These are phyloP conservation scores for Baryphthengus martii DNA, from an alignment of 2,113 vertebrate genomes.

Conservation along the genomic window DNA sequence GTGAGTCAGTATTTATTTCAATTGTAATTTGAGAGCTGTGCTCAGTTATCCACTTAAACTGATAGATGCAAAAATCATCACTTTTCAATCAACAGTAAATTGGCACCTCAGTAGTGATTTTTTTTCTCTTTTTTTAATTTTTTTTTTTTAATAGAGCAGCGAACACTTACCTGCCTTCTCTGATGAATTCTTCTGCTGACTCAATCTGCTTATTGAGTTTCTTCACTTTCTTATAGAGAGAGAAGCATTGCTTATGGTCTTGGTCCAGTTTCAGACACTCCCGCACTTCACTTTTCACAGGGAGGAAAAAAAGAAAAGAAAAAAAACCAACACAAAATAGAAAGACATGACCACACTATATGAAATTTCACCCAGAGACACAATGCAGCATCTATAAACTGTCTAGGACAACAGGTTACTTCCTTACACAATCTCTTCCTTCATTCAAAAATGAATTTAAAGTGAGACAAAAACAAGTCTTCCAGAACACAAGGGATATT, in stretches of 20 bases:
- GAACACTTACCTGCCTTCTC: slow-evolving; percentile 84
- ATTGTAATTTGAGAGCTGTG: slow-evolving; percentile 3
- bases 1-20: slow-evolving; percentile 38
- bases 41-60: slow-evolving; percentile 23
- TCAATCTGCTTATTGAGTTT: slow-evolving; percentile 94
- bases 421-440: not conserved
- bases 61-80: slow-evolving; percentile 21
- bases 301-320: not conserved
- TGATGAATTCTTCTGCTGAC: slow-evolving; percentile 89
- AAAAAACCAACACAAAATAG: not conserved
- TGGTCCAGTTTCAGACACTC: slow-evolving; percentile 97
- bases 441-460: not conserved
- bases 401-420: not conserved
- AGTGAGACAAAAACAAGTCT: not conserved
- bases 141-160: not conserved
- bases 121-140: not conserved
- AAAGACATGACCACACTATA: not conserved
- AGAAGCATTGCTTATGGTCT: slow-evolving; percentile 94
- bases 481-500: not conserved
- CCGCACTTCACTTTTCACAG: slow-evolving; percentile 86
- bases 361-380: not conserved
- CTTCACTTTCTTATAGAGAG: slow-evolving; percentile 96
- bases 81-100: not conserved
- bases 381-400: not conserved
- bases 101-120: not conserved